Conservation (phyloP, 2,797 vertebrate genomes). For the Enteromius radiatus region DNA sequence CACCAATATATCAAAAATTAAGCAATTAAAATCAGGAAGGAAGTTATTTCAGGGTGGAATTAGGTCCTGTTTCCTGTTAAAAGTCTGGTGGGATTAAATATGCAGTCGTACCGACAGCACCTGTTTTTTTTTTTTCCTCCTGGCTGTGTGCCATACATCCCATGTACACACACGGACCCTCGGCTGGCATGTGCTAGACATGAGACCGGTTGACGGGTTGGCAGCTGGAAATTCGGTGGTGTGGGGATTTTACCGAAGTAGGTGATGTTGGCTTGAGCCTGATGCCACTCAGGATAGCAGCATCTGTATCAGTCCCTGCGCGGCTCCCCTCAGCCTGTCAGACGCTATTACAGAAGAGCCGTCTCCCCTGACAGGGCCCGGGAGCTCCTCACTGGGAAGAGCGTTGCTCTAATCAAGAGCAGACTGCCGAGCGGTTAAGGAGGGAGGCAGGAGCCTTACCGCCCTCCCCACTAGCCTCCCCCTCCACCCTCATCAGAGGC, state of each 20-base stretch:
- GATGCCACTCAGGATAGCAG: constrained; percentile 67
- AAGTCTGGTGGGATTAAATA: constrained; percentile 50
- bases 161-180: constrained; percentile 20
- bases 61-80: constrained; percentile 34
- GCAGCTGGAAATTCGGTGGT: constrained; percentile 36
- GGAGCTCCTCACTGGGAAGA: constrained; percentile 71
- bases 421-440: constrained; percentile 78
- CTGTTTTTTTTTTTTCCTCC: constrained; percentile 46
- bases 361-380: constrained; percentile 71
- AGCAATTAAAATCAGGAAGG: constrained; percentile 67
- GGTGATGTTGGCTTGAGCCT: constrained; percentile 58
- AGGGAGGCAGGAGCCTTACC: constrained; percentile 61
- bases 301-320: constrained; percentile 76
- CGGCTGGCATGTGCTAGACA: constrained; percentile 15
- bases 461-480: constrained; percentile 3
- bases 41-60: constrained; percentile 46
- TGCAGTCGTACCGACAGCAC: constrained; percentile 12
- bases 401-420: constrained; percentile 74
- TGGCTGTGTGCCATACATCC: constrained; percentile 23
- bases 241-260: constrained; percentile 53
- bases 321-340: constrained; percentile 75
- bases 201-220: constrained; percentile 29
- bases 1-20: constrained; percentile 66
- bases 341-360: constrained; percentile 76
- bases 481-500: constrained; percentile 60